phyloP scores from a whole-genome alignment of 2,888 invertebrate genomes.

The Uloborus plumipes region DNA sequence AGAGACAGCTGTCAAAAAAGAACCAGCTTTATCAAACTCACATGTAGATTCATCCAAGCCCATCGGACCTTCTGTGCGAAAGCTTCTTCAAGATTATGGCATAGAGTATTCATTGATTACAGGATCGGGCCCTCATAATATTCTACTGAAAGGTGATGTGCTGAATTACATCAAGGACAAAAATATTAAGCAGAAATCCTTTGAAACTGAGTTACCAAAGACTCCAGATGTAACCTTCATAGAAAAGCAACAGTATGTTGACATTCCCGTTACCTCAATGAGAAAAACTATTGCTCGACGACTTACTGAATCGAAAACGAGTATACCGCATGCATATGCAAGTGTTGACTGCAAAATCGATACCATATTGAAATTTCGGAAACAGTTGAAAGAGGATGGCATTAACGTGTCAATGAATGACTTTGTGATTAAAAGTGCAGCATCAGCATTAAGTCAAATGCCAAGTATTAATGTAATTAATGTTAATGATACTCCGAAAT shows the following conservation, averaged over 20 bases:
- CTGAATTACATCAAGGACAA: conserved; percentile 73
- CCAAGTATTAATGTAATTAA: conserved; percentile 72
- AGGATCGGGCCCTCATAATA: conserved; percentile 76
- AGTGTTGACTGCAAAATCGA: conserved; percentile 75
- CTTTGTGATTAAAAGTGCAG: conserved; percentile 78
- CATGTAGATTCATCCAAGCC: neutral
- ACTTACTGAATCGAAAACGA: conserved; percentile 77
- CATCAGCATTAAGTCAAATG: conserved; percentile 75
- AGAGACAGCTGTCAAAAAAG: neutral
- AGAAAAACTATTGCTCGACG: conserved; percentile 78
- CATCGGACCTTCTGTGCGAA: conserved; percentile 77
- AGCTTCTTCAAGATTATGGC: conserved; percentile 76
- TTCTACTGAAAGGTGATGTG: conserved; percentile 77
- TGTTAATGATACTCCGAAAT: conserved; percentile 78
- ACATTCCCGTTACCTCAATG: conserved; percentile 77
- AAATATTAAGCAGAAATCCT: conserved; percentile 70
- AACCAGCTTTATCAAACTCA: neutral
- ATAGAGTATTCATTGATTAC: conserved; percentile 73
- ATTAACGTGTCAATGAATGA: conserved; percentile 78
- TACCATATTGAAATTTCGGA: conserved; percentile 74
- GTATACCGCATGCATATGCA: conserved; percentile 79
- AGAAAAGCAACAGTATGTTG: conserved; percentile 71
- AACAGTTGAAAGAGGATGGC: conserved; percentile 74
- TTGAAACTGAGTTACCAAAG: conserved; percentile 68
- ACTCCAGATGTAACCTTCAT: conserved; percentile 31